Evolutionary conservation across 2,797 vertebrate genomes (phyloP).

Genomic region (Pseudotriccus pelzelni): DNA sequence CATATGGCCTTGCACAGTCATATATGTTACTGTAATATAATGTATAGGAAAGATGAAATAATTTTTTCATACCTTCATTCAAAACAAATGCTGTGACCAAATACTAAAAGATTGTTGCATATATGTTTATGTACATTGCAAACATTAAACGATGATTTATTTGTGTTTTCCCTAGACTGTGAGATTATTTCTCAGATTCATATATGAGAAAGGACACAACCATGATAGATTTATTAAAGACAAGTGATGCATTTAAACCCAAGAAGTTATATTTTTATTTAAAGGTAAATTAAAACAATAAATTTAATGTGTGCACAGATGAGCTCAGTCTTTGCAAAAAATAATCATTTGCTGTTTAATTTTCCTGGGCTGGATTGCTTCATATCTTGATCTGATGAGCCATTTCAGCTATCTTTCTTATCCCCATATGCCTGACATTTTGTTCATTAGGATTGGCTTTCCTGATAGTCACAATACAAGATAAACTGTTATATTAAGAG

Average conservation of each 20-base stretch:
- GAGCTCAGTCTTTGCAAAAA: constrained; percentile 62
- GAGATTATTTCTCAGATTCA: constrained; percentile 79
- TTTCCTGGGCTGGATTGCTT: constrained; percentile 69
- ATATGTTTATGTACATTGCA: constrained; percentile 24
- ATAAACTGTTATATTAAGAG: constrained; percentile 79
- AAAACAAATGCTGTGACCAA: constrained; percentile 25
- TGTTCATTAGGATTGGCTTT: constrained; percentile 68
- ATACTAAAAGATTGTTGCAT: constrained; percentile 26
- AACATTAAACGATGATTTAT: constrained; percentile 57
- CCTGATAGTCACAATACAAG: constrained; percentile 73
- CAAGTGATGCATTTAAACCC: constrained; percentile 79
- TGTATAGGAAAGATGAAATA: not conserved
- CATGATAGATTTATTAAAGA: constrained; percentile 81
- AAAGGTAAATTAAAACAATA: constrained; percentile 85
- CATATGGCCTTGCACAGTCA: not conserved
- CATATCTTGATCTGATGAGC: constrained; percentile 70
- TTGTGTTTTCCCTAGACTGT: constrained; percentile 66
- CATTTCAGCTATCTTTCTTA: constrained; percentile 69
- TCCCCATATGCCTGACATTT: constrained; percentile 65
- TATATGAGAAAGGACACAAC: constrained; percentile 74
- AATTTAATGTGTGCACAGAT: constrained; percentile 80
- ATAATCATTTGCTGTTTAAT: constrained; percentile 76
- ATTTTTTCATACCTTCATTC: not conserved
- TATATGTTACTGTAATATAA: not conserved
- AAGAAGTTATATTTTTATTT: constrained; percentile 80